These are phyloP conservation scores for Spisula subtruncata DNA, from an alignment of 2,888 invertebrate species.

Conservation along the genomic window DNA sequence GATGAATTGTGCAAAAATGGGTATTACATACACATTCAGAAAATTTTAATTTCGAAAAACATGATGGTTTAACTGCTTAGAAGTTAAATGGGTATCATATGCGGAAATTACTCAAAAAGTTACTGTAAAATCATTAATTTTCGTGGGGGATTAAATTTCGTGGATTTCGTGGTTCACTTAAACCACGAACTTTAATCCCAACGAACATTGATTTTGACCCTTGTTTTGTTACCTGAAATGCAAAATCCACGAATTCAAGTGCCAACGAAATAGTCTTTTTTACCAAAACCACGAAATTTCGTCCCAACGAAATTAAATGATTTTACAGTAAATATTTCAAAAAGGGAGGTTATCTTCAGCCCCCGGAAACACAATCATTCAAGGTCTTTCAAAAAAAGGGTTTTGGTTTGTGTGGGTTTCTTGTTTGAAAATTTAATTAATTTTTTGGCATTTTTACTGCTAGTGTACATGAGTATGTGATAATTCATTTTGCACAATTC, in stretches of 20 bases:
- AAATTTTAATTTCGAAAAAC: neutral
- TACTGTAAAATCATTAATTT: too few relatives aligned
- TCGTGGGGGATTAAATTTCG: too few relatives aligned
- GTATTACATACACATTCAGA: conserved; percentile 54
- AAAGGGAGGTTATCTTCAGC: conserved; percentile 58
- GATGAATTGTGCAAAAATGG: conserved; percentile 62
- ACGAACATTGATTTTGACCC: too few relatives aligned
- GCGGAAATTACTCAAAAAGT: too few relatives aligned
- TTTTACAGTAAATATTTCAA: neutral
- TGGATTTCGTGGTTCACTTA: too few relatives aligned
- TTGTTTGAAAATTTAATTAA: neutral
- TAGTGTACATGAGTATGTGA: conserved; percentile 70
- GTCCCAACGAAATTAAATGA: too few relatives aligned
- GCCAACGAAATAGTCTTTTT: too few relatives aligned
- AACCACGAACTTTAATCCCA: too few relatives aligned
- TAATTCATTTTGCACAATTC: conserved; percentile 68
- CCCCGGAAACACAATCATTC: conserved; percentile 29
- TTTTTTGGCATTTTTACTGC: conserved; percentile 5
- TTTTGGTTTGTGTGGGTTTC: neutral
- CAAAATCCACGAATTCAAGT: too few relatives aligned
- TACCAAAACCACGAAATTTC: too few relatives aligned
- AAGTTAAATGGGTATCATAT: conserved; percentile 34
- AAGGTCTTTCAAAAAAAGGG: neutral
- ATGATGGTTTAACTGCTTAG: neutral
- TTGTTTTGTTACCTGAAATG: too few relatives aligned